Evolutionary conservation across 1,140 invertebrate species (phyloP).

Genomic region (Metaphire vulgaris): DNA sequence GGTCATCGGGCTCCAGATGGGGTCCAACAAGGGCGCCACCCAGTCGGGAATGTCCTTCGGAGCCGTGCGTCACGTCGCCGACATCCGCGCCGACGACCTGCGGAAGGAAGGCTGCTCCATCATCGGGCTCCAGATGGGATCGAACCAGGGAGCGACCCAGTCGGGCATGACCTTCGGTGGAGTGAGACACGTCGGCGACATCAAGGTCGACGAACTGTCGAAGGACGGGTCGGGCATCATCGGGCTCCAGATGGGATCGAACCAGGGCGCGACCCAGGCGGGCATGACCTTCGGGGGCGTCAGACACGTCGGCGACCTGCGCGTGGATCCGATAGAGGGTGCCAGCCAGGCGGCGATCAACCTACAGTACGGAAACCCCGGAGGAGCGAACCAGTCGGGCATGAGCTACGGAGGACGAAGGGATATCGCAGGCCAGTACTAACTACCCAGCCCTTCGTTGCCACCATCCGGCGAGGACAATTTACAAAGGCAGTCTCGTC

Average conservation of each 20-base stretch:
- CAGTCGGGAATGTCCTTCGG: slow-evolving; percentile 58
- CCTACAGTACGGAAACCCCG: slow-evolving; percentile 26
- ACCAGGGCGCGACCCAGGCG: slow-evolving; percentile 18
- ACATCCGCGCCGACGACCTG: slow-evolving; percentile 40
- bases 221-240: slow-evolving; percentile 24
- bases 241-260: slow-evolving; percentile 28
- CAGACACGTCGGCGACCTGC: slow-evolving; percentile 44
- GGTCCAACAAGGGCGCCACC: slow-evolving; percentile 72
- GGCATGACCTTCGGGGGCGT: slow-evolving; percentile 28
- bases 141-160: slow-evolving; percentile 23
- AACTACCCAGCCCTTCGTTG: too few species aligned
- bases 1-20: slow-evolving; percentile 83
- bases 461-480: too few species aligned
- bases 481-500: too few species aligned
- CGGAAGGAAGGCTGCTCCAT: slow-evolving; percentile 12
- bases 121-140: slow-evolving; percentile 29
- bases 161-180: slow-evolving; percentile 29
- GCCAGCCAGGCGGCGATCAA: slow-evolving; percentile 11
- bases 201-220: slow-evolving; percentile 37
- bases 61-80: slow-evolving; percentile 51
- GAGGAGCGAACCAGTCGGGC: slow-evolving; percentile 62
- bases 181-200: slow-evolving; percentile 32
- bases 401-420: slow-evolving; percentile 86
- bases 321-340: not conserved
- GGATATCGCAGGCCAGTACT: slow-evolving; percentile 59